phyloP scores from a whole-genome alignment of 2,113 vertebrate genomes.

The Megaceryle torquata region DNA sequence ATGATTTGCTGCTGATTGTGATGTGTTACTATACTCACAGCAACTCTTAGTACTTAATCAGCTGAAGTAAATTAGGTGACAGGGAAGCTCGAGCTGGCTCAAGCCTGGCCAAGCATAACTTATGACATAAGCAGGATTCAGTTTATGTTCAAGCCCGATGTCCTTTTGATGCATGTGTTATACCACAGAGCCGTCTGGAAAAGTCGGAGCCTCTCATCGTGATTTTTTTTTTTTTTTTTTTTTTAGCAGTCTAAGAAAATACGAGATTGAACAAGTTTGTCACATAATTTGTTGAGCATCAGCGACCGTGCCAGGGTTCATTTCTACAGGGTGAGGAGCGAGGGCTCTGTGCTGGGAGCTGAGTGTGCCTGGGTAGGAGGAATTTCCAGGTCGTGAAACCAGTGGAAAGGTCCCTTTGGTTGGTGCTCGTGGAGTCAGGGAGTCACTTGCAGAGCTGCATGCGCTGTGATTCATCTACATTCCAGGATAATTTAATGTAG shows the following conservation, averaged over 20 bases:
- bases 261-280: not conserved
- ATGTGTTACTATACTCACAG: not conserved
- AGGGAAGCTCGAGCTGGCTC: conserved; percentile 4
- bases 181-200: not conserved
- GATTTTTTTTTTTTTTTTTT: accelerated
- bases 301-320: accelerated
- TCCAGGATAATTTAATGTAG: not conserved
- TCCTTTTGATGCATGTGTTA: not conserved
- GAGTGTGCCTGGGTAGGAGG: accelerated
- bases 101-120: conserved; percentile 15
- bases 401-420: not conserved
- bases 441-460: not conserved
- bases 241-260: not conserved
- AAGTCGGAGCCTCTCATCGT: not conserved
- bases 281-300: not conserved
- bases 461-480: conserved; percentile 27
- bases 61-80: conserved; percentile 30
- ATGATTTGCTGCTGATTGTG: not conserved
- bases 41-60: conserved; percentile 1
- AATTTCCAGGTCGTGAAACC: not conserved
- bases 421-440: not conserved
- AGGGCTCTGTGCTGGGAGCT: not conserved
- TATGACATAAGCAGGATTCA: not conserved
- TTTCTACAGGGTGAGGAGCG: not conserved
- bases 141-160: not conserved